These are phyloP conservation scores for Perca fluviatilis DNA, from an alignment of 2,113 vertebrate species.

Conservation along the genomic window DNA sequence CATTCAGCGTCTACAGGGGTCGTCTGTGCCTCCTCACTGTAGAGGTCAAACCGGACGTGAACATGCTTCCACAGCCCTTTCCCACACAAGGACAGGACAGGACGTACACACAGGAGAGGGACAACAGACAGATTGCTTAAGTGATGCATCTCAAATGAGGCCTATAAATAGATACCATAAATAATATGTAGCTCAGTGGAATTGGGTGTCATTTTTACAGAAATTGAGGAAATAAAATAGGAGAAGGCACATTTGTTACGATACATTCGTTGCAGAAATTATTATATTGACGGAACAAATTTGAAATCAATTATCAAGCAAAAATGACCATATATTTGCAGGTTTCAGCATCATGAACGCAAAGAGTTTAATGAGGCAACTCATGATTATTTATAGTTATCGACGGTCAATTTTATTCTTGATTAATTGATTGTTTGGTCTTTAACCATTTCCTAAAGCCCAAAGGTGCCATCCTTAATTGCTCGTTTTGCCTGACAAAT, in stretches of 20 bases:
- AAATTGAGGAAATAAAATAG: conserved; percentile 6
- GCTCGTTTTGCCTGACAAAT: neutral
- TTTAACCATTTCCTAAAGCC: neutral
- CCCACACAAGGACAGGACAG: conserved; percentile 49
- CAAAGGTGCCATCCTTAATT: neutral
- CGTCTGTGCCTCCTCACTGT: neutral
- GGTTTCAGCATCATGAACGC: neutral
- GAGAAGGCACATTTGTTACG: neutral
- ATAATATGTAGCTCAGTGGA: conserved; percentile 9
- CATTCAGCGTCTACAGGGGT: conserved; percentile 45
- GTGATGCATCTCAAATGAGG: conserved; percentile 62
- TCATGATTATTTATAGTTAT: neutral
- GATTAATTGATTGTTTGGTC: neutral
- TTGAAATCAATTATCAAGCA: neutral
- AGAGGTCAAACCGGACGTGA: conserved; percentile 63
- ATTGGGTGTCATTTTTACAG: conserved; percentile 2
- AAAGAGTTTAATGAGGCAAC: neutral
- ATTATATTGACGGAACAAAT: neutral
- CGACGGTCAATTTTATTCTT: too few species aligned
- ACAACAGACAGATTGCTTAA: conserved; percentile 35
- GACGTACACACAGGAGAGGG: conserved; percentile 15
- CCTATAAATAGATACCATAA: conserved; percentile 39
- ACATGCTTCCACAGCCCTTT: conserved; percentile 45
- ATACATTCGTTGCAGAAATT: neutral
- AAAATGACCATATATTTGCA: neutral